Conservation (phyloP, 2,888 invertebrate genomes). For the Apotomis turbidana region DNA sequence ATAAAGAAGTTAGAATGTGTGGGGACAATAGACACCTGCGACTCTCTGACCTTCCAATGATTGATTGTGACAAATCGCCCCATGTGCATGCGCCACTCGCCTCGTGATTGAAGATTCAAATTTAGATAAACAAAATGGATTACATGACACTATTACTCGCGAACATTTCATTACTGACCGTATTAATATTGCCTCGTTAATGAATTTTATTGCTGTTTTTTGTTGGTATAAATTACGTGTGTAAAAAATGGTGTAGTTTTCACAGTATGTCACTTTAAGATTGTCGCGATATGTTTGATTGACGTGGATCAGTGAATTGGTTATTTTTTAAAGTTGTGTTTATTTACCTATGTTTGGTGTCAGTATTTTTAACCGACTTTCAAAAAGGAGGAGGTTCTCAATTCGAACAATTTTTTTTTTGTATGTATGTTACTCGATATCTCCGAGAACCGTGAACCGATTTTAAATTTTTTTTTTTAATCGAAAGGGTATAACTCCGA, state of each 20-base stretch:
- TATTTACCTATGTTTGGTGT: neutral
- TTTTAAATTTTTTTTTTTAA: no score
- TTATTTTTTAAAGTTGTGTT: neutral
- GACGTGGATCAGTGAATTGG: slow-evolving; percentile 6
- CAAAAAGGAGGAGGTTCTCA: no score
- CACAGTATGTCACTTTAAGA: slow-evolving; percentile 29
- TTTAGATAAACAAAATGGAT: slow-evolving; percentile 70
- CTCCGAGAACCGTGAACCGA: no score
- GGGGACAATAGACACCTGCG: slow-evolving; percentile 55
- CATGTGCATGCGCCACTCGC: slow-evolving; percentile 56
- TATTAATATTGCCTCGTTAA: slow-evolving; percentile 29
- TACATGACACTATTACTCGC: slow-evolving; percentile 48
- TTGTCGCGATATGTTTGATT: slow-evolving; percentile 23
- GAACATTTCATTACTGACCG: slow-evolving; percentile 34
- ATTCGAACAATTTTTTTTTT: no score
- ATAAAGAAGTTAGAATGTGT: slow-evolving; percentile 38
- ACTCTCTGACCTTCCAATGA: slow-evolving; percentile 66
- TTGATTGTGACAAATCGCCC: slow-evolving; percentile 72
- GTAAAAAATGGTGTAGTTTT: slow-evolving; percentile 28
- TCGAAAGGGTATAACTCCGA: no score
- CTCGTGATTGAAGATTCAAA: slow-evolving; percentile 60
- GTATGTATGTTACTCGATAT: no score
- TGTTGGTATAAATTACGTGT: slow-evolving; percentile 11
- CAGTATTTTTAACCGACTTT: no score
- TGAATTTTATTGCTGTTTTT: slow-evolving; percentile 30